phyloP scores from a whole-genome alignment of 2,888 invertebrate species.

The Polydrusus pterygomalis region DNA sequence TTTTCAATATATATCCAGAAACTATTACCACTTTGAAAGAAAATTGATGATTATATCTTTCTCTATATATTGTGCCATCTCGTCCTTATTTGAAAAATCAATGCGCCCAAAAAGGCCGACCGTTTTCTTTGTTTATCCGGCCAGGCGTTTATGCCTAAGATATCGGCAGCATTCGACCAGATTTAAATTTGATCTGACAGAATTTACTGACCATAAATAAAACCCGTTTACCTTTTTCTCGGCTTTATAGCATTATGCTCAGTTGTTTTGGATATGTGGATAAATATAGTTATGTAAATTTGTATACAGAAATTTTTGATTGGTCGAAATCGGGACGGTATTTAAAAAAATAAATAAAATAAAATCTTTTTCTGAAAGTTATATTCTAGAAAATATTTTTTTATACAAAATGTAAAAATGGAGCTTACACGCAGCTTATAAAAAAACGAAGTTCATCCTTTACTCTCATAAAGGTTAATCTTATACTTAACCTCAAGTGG shows the following conservation, averaged over 20 bases:
- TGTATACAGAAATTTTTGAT: not conserved
- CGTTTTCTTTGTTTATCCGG: conserved; percentile 17
- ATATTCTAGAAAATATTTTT: too few species aligned
- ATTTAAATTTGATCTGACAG: conserved; percentile 36
- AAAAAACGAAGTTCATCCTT: too few species aligned
- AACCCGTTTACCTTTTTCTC: conserved; percentile 27
- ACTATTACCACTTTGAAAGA: too few species aligned
- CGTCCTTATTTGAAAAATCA: conserved; percentile 8
- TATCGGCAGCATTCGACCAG: conserved; percentile 23
- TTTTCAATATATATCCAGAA: too few species aligned
- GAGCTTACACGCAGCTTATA: too few species aligned
- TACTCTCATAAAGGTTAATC: too few species aligned
- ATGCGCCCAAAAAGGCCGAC: not conserved
- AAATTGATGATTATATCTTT: conserved; percentile 15
- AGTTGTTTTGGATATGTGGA: conserved; percentile 21
- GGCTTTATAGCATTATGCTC: conserved; percentile 10
- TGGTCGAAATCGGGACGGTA: not conserved
- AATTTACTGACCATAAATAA: conserved; percentile 34
- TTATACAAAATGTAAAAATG: too few species aligned
- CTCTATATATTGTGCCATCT: conserved; percentile 14
- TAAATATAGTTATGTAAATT: conserved; percentile 25
- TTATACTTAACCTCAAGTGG: too few species aligned
- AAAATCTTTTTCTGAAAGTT: not conserved
- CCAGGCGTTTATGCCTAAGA: conserved; percentile 33
- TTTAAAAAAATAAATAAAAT: not conserved